Conservation (phyloP, 2,888 invertebrate species). For the Serrognathus titanus region DNA sequence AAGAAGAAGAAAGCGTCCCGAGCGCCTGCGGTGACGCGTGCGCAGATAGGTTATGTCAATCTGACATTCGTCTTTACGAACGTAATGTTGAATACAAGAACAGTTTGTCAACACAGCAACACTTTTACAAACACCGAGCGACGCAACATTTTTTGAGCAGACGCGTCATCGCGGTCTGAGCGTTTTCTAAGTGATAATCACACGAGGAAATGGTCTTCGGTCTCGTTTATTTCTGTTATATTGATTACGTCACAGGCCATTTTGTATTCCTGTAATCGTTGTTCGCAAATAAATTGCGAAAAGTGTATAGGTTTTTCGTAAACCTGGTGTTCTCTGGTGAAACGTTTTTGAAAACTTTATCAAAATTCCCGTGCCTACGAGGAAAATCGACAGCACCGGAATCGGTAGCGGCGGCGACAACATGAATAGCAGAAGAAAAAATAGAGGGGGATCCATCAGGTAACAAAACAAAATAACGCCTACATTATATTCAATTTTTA, state of each 20-base stretch:
- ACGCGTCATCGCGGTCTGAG: background rate
- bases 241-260: conserved; percentile 51
- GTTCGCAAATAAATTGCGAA: conserved; percentile 27
- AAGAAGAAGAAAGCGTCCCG: conserved; percentile 3
- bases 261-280: conserved; percentile 42
- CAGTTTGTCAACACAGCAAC: conserved; percentile 9
- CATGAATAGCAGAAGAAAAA: conserved; percentile 82
- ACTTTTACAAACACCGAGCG: conserved; percentile 3
- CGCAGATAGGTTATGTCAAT: conserved; percentile 18
- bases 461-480: conserved; percentile 43
- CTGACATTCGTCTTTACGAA: conserved; percentile 23
- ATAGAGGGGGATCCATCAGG: conserved; percentile 75
- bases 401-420: conserved; percentile 66
- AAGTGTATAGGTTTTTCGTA: conserved; percentile 30
- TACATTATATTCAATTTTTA: background rate
- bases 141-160: background rate
- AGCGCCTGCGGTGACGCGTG: conserved; percentile 12
- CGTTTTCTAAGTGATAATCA: conserved; percentile 6
- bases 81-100: conserved; percentile 22
- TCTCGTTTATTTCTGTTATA: conserved; percentile 15
- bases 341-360: conserved; percentile 31
- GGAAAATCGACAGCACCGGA: conserved; percentile 76
- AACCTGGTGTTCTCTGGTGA: conserved; percentile 35
- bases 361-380: conserved; percentile 86
- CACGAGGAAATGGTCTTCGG: background rate